Conservation (phyloP, 1,140 invertebrate genomes). For the Colletes latitarsis region DNA sequence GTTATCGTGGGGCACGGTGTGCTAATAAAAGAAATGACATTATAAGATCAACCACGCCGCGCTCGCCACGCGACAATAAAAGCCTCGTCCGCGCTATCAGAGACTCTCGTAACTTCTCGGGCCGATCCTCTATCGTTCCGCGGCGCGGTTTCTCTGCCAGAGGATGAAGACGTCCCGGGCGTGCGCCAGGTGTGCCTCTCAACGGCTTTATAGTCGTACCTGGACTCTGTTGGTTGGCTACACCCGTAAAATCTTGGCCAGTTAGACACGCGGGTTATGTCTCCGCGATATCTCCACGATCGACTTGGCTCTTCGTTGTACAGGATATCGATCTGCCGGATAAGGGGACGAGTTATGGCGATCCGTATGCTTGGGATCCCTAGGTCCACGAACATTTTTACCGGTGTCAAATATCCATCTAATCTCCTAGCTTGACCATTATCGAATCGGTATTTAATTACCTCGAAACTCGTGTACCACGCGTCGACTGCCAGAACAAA, state of each 20-base stretch:
- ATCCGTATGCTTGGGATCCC: not conserved
- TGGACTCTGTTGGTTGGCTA: not conserved
- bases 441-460: too few species aligned
- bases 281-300: not conserved
- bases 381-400: too few species aligned
- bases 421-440: too few species aligned
- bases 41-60: slow-evolving; percentile 19
- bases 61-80: slow-evolving; percentile 18
- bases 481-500: too few species aligned
- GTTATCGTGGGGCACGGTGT: not conserved
- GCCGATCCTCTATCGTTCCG: not conserved
- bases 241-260: slow-evolving; percentile 19
- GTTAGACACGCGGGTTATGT: not conserved
- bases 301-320: not conserved
- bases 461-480: too few species aligned
- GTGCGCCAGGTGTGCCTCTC: slow-evolving; percentile 30
- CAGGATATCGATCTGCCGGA: slow-evolving; percentile 3
- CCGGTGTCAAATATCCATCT: too few species aligned
- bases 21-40: slow-evolving; percentile 37
- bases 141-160: not conserved
- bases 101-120: slow-evolving; percentile 17
- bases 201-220: slow-evolving; percentile 10
- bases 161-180: slow-evolving; percentile 42
- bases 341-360: not conserved
- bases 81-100: slow-evolving; percentile 17